These are phyloP conservation scores for Noctua janthina DNA, from an alignment of 2,888 invertebrate genomes.

Conservation along the genomic window DNA sequence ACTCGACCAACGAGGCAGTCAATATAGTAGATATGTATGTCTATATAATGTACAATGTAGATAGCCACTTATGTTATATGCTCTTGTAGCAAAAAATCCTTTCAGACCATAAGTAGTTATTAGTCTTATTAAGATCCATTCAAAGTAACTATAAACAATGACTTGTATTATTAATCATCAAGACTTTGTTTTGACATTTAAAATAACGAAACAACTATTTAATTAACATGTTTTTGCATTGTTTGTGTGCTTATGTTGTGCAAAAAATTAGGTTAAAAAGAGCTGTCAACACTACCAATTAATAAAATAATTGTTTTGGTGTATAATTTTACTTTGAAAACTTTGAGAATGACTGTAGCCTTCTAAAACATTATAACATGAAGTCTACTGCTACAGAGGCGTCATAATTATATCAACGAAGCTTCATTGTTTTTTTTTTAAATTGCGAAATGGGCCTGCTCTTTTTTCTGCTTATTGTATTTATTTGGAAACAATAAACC, in stretches of 20 bases:
- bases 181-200: constrained; percentile 15
- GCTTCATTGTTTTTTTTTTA: not conserved
- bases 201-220: constrained; percentile 3
- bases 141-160: constrained; percentile 21
- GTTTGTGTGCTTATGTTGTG: not conserved
- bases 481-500: not conserved
- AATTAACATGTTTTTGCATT: constrained; percentile 33
- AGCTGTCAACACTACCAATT: not conserved
- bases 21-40: not conserved
- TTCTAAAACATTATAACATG: not conserved
- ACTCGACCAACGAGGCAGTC: not conserved
- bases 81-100: constrained; percentile 2
- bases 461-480: not conserved
- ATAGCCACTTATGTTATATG: not conserved
- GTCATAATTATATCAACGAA: not conserved
- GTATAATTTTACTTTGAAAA: not conserved
- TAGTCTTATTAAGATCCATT: not conserved
- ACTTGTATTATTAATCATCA: not conserved
- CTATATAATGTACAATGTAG: not conserved
- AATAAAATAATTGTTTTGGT: constrained; percentile 1
- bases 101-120: not conserved
- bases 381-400: not conserved
- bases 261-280: constrained; percentile 9
- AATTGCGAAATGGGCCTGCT: too few relatives aligned
- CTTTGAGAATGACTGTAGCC: too few relatives aligned